These are phyloP conservation scores for Acanthococcus lagerstroemiae DNA, from an alignment of 2,888 invertebrate genomes.

Conservation along the genomic window DNA sequence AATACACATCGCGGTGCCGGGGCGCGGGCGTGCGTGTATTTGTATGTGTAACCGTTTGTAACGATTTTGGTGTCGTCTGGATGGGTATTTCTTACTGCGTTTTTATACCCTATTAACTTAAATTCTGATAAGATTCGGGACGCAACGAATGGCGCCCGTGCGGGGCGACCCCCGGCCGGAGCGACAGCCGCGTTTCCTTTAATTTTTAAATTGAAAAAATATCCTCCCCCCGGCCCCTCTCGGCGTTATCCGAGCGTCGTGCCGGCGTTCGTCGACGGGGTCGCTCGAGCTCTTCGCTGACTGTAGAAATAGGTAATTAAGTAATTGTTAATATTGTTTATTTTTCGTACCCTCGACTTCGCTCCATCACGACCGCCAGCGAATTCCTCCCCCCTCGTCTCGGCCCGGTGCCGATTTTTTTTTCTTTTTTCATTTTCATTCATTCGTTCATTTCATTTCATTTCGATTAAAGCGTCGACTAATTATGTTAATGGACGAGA, in stretches of 20 bases:
- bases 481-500: constrained; percentile 23
- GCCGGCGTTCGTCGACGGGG: no score
- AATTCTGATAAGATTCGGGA: no score
- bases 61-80: constrained; percentile 10
- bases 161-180: no score
- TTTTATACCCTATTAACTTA: no score
- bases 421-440: not conserved
- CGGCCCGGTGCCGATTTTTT: not conserved
- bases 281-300: not conserved
- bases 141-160: no score
- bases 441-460: no score
- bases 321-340: not conserved
- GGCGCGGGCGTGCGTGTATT: constrained; percentile 1
- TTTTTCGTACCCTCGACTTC: not conserved
- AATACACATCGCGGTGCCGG: not conserved
- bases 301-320: not conserved
- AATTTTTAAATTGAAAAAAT: no score
- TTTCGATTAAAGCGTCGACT: not conserved
- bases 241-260: no score
- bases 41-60: constrained; percentile 21
- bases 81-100: constrained; percentile 8
- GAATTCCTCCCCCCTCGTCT: not conserved
- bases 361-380: not conserved
- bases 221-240: no score
- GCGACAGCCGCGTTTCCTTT: no score